Base-by-base conservation (phyloP, 2,113 vertebrate species). In the Indicator maculatus region DNA sequence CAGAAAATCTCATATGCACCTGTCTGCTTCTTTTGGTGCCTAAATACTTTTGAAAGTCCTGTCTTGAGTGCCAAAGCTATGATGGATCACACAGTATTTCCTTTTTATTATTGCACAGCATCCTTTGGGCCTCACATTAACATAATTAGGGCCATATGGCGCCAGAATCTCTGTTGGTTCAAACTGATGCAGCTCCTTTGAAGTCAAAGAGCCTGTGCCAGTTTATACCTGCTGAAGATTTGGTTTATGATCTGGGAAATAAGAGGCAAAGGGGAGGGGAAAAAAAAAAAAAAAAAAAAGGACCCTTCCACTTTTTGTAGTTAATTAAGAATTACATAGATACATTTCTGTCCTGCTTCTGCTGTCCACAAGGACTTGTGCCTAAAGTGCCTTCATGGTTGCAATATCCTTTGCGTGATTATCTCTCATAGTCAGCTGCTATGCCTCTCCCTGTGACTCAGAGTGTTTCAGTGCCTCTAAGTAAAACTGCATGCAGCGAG, bases 81-180 rank as follows among this genome's bases (percentile, higher is more conserved):
- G 93, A 96, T 95, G 89, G 94, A 95, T 95, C 86, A 90, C 94
- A 79, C 39, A 89, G 95, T 90, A 92, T 95, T 96, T 93, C 91
- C 93, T 95, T 94, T 96, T 93, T 91, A 91, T 93, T 93, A 95
- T 95, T 96, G 89, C 91, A 80, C 53, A 83, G 94, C 94, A 95
- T 95, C 91, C 94, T 96, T 93, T 94, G 90, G 93, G 94, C 95
- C 94, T 93, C 94, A 91, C 88, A 95, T 96, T 97, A 97, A 88
- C 95, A 86, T 96, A 95, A 95, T 94, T 93, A 83, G 88, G 76
- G 85, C 91, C 94, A 97, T 91, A 95, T 93, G 92, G 94, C 12
- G 4, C 44, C 88, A 94, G 91, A 86, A 83, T 88, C 83, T 93
- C 89, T 86, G 65, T 39, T 89, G 89, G 88, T 95, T 95, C 88